Percentiles rank a stretch among this genome's conserved stretches.
Conservation (phyloP, 2,888 invertebrate genomes). For the Leucophenga maculata region DNA sequence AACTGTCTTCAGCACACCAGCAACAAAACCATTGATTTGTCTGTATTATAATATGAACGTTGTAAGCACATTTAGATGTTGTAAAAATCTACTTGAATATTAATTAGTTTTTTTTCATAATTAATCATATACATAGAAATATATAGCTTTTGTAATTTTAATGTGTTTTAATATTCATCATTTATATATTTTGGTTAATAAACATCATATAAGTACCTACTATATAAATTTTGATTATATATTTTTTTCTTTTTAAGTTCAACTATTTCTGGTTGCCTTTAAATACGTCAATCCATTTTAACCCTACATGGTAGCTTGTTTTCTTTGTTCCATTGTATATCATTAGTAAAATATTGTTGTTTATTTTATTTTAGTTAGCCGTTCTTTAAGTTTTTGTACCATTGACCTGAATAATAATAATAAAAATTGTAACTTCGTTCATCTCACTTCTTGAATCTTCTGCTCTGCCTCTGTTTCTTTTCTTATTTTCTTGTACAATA, state of each 20-base stretch:
- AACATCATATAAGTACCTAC: neutral
- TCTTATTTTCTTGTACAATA: constrained; percentile 36
- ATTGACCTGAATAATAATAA: constrained; percentile 41
- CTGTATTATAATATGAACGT: constrained; percentile 31
- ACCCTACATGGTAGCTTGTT: constrained; percentile 47
- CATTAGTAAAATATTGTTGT: constrained; percentile 16
- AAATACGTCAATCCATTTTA: constrained; percentile 36
- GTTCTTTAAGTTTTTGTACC: constrained; percentile 46
- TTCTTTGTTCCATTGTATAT: constrained; percentile 32
- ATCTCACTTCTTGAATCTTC: constrained; percentile 29
- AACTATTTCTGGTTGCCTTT: constrained; percentile 41
- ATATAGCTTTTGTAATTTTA: constrained; percentile 18
- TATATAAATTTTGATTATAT: constrained; percentile 19
- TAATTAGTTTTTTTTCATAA: constrained; percentile 12
- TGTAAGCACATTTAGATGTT: constrained; percentile 59
- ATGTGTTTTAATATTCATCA: constrained; percentile 12
- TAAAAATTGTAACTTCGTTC: neutral
- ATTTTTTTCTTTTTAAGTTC: constrained; percentile 24
- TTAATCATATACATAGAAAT: constrained; percentile 30
- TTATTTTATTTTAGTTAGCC: constrained; percentile 25
- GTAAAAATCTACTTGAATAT: constrained; percentile 53
- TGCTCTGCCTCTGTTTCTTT: constrained; percentile 25
- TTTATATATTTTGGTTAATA: neutral
- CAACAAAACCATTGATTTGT: constrained; percentile 23
- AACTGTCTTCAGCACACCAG: too few species aligned